Conservation (phyloP, 2,888 invertebrate genomes). For the Caenorhabditis macrosperma region DNA sequence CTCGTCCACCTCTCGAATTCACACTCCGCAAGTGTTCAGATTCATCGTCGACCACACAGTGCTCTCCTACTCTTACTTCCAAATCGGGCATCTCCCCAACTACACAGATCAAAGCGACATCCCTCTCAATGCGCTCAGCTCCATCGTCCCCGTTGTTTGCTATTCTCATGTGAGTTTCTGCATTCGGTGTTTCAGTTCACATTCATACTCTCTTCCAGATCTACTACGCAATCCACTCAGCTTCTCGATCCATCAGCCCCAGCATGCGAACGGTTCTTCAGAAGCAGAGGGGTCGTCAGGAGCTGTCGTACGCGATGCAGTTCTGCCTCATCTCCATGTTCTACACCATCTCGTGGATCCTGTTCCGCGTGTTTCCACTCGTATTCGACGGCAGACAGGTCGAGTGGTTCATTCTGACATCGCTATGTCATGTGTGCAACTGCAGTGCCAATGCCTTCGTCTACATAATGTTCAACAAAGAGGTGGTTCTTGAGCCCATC, state of each 20-base stretch:
- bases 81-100: slow-evolving; percentile 47
- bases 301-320: slow-evolving; percentile 57
- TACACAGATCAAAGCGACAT: slow-evolving; percentile 65
- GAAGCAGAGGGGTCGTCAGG: slow-evolving; percentile 15
- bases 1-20: neutral
- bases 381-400: slow-evolving; percentile 41
- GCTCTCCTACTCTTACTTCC: slow-evolving; percentile 60
- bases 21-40: slow-evolving; percentile 29
- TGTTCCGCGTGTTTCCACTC: slow-evolving; percentile 48
- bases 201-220: neutral
- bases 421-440: slow-evolving; percentile 58
- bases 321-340: slow-evolving; percentile 54
- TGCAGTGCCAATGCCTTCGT: slow-evolving; percentile 61
- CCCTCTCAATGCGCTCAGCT: slow-evolving; percentile 60
- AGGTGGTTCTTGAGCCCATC: slow-evolving; percentile 30
- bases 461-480: slow-evolving; percentile 60
- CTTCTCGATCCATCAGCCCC: slow-evolving; percentile 13
- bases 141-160: slow-evolving; percentile 53
- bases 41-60: slow-evolving; percentile 59
- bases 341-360: slow-evolving; percentile 47
- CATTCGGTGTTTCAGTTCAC: neutral
- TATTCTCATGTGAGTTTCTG: slow-evolving; percentile 29
- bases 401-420: slow-evolving; percentile 59
- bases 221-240: slow-evolving; percentile 23
- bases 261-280: slow-evolving; percentile 10